These are phyloP conservation scores for Chrysolophus pictus DNA, from an alignment of 2,797 vertebrate genomes.

Conservation along the genomic window DNA sequence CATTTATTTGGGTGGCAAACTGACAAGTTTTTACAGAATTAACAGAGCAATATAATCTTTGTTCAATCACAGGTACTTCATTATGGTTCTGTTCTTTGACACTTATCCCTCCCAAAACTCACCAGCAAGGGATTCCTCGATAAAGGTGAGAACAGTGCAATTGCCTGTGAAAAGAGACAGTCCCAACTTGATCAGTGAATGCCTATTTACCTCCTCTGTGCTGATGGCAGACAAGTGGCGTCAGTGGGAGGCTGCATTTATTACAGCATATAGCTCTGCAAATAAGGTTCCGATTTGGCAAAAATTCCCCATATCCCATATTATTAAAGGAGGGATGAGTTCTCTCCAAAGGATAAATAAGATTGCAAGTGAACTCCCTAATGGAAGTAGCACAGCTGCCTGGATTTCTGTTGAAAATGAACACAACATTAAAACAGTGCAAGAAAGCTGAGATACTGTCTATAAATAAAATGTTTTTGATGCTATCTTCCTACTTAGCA, in stretches of 20 bases:
- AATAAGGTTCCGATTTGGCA: conserved; percentile 44
- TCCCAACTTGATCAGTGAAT: conserved; percentile 72
- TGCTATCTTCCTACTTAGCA: neutral
- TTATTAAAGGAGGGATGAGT: conserved; percentile 67
- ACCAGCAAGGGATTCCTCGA: conserved; percentile 62
- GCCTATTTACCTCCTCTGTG: conserved; percentile 82
- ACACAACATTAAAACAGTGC: neutral
- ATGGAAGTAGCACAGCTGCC: neutral
- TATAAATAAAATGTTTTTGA: neutral
- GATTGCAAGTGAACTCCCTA: neutral
- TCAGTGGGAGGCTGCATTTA: conserved; percentile 75
- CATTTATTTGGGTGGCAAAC: conserved; percentile 85
- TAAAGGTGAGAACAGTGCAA: conserved; percentile 77
- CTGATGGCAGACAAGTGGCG: conserved; percentile 82
- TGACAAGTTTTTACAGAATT: conserved; percentile 81
- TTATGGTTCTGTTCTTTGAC: conserved; percentile 77
- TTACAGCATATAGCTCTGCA: conserved; percentile 61
- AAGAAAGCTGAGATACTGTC: neutral
- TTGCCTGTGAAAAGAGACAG: conserved; percentile 66
- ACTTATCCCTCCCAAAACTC: conserved; percentile 78
- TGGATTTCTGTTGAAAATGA: neutral
- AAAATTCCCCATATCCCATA: conserved; percentile 72
- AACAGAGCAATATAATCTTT: conserved; percentile 76
- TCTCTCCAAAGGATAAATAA: neutral
- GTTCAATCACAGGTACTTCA: conserved; percentile 79